These are phyloP conservation scores for Synergus japonicus DNA, from an alignment of 2,888 invertebrate species.

Conservation along the genomic window DNA sequence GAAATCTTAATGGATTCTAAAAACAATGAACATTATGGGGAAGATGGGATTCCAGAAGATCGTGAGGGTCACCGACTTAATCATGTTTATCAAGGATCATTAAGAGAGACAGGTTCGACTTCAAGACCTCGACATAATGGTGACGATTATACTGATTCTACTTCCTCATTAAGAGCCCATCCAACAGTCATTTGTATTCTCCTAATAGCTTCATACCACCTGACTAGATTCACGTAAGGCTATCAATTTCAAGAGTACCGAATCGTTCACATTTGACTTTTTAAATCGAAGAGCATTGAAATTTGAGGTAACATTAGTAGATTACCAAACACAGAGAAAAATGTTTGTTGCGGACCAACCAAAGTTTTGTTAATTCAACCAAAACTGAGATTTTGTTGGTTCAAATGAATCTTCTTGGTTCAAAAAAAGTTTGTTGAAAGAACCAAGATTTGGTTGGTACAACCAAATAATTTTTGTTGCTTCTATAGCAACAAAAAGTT, in stretches of 20 bases:
- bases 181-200: conserved; percentile 48
- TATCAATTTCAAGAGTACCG: conserved; percentile 25
- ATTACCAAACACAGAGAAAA: too few relatives aligned
- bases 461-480: too few relatives aligned
- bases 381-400: too few relatives aligned
- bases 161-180: conserved; percentile 12
- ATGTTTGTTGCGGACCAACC: too few relatives aligned
- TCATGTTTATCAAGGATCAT: conserved; percentile 83
- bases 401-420: too few relatives aligned
- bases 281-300: not conserved
- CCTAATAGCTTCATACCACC: conserved; percentile 59
- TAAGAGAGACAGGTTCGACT: conserved; percentile 81
- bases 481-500: too few relatives aligned
- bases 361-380: too few relatives aligned
- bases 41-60: conserved; percentile 60
- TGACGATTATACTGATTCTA: conserved; percentile 13
- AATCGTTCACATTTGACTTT: not conserved
- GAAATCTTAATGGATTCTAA: conserved; percentile 70
- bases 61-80: conserved; percentile 69
- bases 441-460: too few relatives aligned
- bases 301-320: not conserved
- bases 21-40: conserved; percentile 59
- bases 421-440: too few relatives aligned
- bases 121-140: conserved; percentile 61
- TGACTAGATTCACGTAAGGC: conserved; percentile 62